Conservation (phyloP, 35 echinoderm and acorn worm species). For the Ophiothrix spiculata region DNA sequence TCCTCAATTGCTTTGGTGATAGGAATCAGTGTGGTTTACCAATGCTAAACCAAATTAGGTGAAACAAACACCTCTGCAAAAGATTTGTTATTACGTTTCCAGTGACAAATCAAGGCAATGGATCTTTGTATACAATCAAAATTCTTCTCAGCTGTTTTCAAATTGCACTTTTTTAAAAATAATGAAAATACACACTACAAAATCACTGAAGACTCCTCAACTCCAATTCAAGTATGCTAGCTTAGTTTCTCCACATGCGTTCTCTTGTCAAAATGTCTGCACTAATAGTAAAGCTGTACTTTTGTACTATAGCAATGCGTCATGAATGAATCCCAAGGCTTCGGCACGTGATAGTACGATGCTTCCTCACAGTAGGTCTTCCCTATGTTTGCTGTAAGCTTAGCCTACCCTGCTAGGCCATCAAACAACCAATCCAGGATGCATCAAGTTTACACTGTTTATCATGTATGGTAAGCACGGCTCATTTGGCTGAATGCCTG, state of each 20-base stretch:
- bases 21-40: background rate
- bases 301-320: background rate
- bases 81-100: background rate
- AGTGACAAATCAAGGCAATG: background rate
- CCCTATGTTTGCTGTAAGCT: background rate
- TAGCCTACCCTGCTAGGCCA: no score
- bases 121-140: background rate
- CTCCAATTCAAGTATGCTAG: background rate
- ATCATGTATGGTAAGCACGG: background rate
- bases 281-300: constrained; percentile 7
- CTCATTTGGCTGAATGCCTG: background rate
- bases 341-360: background rate
- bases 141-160: background rate
- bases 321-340: background rate
- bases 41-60: background rate
- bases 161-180: background rate
- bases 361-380: background rate
- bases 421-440: no score
- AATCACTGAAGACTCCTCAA: background rate
- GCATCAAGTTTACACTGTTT: constrained; percentile 6
- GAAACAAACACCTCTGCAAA: background rate
- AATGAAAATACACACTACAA: background rate
- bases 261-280: background rate
- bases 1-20: background rate
- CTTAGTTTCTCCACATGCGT: background rate